Evolutionary conservation across 1,140 invertebrate genomes (phyloP).

Genomic region (Bombus haemorrhoidalis): DNA sequence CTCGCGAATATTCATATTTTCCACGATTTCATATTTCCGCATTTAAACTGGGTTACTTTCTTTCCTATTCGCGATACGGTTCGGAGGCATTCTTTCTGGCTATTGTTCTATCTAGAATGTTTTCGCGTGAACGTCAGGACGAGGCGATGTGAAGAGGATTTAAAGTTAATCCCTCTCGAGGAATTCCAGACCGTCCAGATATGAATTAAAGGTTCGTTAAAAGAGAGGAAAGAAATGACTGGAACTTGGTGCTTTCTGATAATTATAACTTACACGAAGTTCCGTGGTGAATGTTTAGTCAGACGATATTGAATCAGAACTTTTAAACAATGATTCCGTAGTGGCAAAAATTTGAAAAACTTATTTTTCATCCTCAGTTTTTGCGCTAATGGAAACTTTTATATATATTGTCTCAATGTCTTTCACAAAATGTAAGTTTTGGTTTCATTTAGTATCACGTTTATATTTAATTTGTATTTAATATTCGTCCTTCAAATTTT

Average conservation of each 20-base stretch:
- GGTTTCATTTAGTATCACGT: neutral
- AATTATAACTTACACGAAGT: neutral
- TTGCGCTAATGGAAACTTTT: too few relatives aligned
- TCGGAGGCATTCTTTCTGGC: slow-evolving; percentile 1
- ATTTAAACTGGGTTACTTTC: slow-evolving; percentile 19
- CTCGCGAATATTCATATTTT: slow-evolving; percentile 34
- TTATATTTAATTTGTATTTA: neutral
- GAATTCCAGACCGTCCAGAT: neutral
- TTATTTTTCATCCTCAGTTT: neutral
- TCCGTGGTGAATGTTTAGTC: neutral
- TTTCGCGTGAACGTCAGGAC: neutral
- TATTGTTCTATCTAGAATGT: slow-evolving; percentile 26
- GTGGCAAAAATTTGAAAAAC: neutral
- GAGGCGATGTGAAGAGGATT: neutral
- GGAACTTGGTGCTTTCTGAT: neutral
- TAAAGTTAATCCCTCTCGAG: slow-evolving; percentile 7
- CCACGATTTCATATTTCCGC: slow-evolving; percentile 11
- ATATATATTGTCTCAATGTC: too few relatives aligned
- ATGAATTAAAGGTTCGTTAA: slow-evolving; percentile 2
- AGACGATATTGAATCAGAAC: neutral
- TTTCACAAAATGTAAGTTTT: neutral
- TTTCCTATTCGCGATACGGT: neutral
- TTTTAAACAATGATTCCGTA: neutral
- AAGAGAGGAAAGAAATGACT: neutral
- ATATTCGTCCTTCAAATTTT: too few relatives aligned